These are phyloP conservation scores for Heliconius erato DNA, from an alignment of 2,888 invertebrate species.

Conservation along the genomic window DNA sequence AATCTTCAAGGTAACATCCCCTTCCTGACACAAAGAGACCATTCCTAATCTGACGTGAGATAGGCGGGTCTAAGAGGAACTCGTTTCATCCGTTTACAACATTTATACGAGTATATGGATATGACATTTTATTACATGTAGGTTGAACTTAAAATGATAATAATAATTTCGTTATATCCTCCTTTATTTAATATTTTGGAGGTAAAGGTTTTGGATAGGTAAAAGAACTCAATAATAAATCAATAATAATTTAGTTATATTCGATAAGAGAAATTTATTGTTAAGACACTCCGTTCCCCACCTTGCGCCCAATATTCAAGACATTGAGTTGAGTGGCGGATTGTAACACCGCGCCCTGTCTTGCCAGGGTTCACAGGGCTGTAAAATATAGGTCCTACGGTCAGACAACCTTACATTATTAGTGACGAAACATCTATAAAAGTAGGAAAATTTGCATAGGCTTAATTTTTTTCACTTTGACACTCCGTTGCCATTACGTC, in stretches of 20 bases:
- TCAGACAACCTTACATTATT: too few species aligned
- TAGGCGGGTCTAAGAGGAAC: slow-evolving; percentile 24
- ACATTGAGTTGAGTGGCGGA: background rate
- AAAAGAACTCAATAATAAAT: too few species aligned
- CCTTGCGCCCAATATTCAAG: background rate
- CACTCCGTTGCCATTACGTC: background rate
- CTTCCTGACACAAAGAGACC: slow-evolving; percentile 2
- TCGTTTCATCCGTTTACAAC: background rate
- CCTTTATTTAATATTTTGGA: too few species aligned
- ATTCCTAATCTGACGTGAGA: slow-evolving; percentile 28
- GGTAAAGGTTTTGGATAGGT: too few species aligned
- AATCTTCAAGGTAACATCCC: slow-evolving; percentile 9
- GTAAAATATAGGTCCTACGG: too few species aligned
- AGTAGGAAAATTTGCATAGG: too few species aligned
- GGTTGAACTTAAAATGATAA: background rate
- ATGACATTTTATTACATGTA: slow-evolving; percentile 6
- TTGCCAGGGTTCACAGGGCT: background rate
- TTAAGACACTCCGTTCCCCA: too few species aligned
- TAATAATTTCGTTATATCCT: background rate
- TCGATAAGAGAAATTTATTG: too few species aligned
- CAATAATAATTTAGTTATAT: too few species aligned
- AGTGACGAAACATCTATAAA: too few species aligned
- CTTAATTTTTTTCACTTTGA: too few species aligned
- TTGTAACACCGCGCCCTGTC: background rate
- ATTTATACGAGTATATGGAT: background rate